Base-by-base conservation (phyloP, 2,888 invertebrate genomes). In the Drosophila mercatorum region DNA sequence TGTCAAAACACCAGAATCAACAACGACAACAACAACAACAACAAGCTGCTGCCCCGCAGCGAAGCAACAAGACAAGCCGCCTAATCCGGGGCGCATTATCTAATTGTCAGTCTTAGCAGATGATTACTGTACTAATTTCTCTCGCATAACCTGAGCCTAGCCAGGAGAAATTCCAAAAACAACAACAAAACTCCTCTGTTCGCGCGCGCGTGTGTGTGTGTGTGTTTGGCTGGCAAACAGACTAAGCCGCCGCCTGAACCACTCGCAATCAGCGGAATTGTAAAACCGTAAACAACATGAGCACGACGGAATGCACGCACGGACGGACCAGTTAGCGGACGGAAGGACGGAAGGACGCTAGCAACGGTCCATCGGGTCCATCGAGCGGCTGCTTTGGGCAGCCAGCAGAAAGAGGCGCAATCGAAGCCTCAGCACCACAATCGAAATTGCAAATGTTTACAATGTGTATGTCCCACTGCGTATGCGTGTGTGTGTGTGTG, bases 121-220 rank as follows among this genome's bases (percentile, higher is more conserved):
- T 80, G 84, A 88, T 88, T 84, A 84, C 87, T 88, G 88, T 83
- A 84, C 84, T 88, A 83, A 84, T 84, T 84, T 84, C 83, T 70
- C 68, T 74, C 59, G 74, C 78, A 76, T 72, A 82, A 73, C 76
- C 72, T 72, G 66, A 65, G 44, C 59, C 56, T 66, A 60, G 62
- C 62, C 56, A 68, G 68, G 26, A 72, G 57, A 68, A 44, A 49
- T 31, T 40, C 10, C 17, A 47, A 22, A 11, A 38, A 46, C 12
- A 12, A 12, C 46, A 43, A 43, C 8, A 43, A 43, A 12, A 2
- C 12, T 14, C 26, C 55, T 49, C 26, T 31, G 36, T 28, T 1
- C 22, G 22, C 22, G 22, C 22, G 22, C 22, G 22, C 14, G 36
- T 40, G n/a, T 47, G 49, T 67, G 64, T 61, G 44, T 61, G 58